phyloP scores from a whole-genome alignment of 2,888 invertebrate genomes.

The Esperia sulphurella region DNA sequence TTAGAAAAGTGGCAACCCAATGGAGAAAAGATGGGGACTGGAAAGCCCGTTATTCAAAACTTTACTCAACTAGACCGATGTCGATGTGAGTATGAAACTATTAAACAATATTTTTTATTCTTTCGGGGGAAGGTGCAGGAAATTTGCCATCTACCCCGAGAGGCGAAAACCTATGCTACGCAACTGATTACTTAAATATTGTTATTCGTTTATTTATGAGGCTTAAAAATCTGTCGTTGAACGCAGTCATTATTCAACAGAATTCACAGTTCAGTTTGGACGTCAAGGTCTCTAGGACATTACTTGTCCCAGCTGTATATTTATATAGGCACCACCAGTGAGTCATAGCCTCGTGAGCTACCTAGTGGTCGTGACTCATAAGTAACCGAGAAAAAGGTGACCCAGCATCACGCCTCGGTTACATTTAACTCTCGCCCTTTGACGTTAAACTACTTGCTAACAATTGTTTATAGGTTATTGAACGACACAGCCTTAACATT shows the following conservation, averaged over 20 bases:
- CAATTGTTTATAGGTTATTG: constrained; percentile 8
- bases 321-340: constrained; percentile 6
- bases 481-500: too few species aligned
- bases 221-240: neutral
- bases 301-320: neutral
- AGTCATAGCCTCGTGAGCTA: constrained; percentile 13
- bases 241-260: neutral
- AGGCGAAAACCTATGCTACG: too few species aligned
- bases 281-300: constrained; percentile 37
- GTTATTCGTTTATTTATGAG: too few species aligned
- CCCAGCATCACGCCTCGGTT: constrained; percentile 22
- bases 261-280: neutral
- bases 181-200: too few species aligned
- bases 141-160: too few species aligned
- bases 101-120: too few species aligned
- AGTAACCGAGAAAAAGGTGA: constrained; percentile 33
- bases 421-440: constrained; percentile 17
- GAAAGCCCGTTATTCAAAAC: constrained; percentile 59
- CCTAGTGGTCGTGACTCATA: constrained; percentile 35
- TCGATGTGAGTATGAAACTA: constrained; percentile 35
- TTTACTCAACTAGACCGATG: constrained; percentile 47
- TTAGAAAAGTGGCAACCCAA: constrained; percentile 40
- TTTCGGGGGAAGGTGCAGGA: too few species aligned
- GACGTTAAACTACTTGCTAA: constrained; percentile 21
- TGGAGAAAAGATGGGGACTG: constrained; percentile 53